These are phyloP conservation scores for Gorsachius magnificus DNA, from an alignment of 2,797 vertebrate species.

Conservation along the genomic window DNA sequence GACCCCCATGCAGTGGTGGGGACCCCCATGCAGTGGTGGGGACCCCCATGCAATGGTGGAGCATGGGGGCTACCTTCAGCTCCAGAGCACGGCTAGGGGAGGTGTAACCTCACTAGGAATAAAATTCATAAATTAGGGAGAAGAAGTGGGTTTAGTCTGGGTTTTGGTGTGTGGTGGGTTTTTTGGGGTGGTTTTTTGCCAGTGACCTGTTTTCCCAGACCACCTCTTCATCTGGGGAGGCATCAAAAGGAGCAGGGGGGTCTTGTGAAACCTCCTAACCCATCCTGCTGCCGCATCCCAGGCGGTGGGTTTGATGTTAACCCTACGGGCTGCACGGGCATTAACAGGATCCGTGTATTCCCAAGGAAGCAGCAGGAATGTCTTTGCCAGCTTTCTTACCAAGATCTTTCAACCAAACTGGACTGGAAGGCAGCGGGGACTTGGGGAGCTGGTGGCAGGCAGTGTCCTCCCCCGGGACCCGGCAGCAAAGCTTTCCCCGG, in stretches of 20 bases:
- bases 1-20: accelerated
- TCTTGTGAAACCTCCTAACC: neutral
- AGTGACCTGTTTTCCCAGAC: neutral
- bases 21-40: accelerated
- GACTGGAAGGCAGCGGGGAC: neutral
- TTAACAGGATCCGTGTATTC: accelerated
- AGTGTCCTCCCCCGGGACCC: neutral
- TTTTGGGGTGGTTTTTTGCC: neutral
- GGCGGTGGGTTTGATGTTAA: accelerated
- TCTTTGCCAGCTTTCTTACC: neutral
- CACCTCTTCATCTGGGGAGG: neutral
- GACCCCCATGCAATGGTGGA: accelerated
- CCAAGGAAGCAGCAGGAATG: neutral
- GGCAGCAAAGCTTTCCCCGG: accelerated
- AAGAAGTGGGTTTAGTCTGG: neutral
- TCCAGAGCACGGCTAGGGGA: neutral
- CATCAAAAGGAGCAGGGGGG: neutral
- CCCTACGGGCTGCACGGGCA: accelerated
- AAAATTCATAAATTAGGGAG: neutral
- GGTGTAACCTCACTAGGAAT: neutral
- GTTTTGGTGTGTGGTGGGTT: neutral
- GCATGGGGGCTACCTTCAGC: neutral
- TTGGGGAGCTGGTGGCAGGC: neutral
- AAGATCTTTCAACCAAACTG: accelerated
- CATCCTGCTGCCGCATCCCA: neutral